A percentile compares a stretch with the other conserved stretches of the same genome.
phyloP scores from a whole-genome alignment of 2,113 vertebrate genomes.

The Myotis brandtii region DNA sequence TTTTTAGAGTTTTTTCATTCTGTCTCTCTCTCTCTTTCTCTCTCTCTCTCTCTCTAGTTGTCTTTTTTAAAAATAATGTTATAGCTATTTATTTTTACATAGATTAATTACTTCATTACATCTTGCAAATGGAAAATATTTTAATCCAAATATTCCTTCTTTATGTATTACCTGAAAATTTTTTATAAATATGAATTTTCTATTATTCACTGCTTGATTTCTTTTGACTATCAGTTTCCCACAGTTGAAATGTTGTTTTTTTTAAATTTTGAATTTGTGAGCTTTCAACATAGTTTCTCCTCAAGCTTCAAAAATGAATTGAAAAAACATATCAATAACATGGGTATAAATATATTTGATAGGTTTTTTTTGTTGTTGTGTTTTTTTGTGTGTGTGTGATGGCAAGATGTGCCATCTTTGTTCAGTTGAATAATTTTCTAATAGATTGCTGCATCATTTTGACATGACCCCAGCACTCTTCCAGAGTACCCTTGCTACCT shows the following conservation, averaged over 20 bases:
- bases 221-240: background rate
- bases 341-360: background rate
- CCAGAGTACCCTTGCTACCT: background rate
- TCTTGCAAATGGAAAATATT: background rate
- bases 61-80: background rate
- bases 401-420: background rate
- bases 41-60: background rate
- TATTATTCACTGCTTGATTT: background rate
- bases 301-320: background rate
- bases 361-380: too few relatives aligned
- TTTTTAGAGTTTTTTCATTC: background rate
- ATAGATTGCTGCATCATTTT: background rate
- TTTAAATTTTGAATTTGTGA: background rate
- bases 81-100: background rate
- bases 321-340: background rate
- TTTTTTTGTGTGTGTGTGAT: background rate
- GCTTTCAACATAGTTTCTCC: background rate
- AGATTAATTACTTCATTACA: background rate
- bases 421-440: background rate
- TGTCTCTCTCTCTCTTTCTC: background rate
- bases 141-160: background rate
- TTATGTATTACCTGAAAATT: background rate
- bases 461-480: too few relatives aligned
- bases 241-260: background rate
- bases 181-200: background rate